Base-by-base conservation (phyloP, 2,888 invertebrate genomes). In the Orthosia incerta region DNA sequence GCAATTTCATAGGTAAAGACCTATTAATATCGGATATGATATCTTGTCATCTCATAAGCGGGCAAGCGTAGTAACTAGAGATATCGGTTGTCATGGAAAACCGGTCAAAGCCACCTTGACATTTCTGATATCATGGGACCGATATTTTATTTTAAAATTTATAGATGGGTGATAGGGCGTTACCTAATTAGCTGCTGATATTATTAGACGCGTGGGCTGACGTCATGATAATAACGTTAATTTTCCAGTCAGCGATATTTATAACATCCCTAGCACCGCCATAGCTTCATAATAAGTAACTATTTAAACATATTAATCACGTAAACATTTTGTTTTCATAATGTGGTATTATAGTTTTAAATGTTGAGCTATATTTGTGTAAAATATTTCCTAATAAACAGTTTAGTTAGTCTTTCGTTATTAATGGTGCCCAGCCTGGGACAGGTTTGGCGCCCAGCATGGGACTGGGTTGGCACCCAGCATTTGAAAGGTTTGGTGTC, bases 41-140 rank as follows among this genome's bases (percentile, higher is more conserved):
- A 66, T 26, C 55, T 23, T 69, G 23, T 63, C 69, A 61, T 60
- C 72, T 55, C 55, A 56, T 71, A 70, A 62, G 67, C 64, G 20
- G 45, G 50, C 66, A 62, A 70, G 79, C 65, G 67, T 59, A 55
- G 73, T 57, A 61, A 69, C 60, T 48, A 65, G 76, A 74, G 62
- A 79, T 65, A 26, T 65, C 55, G 51, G 89, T 89, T 75, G 84
- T 83, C 85, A 90, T 88, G 80, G 85, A 65, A 79, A 90, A 88
- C 48, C 82, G 88, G 85, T 89, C 89, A 87, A 82, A 88, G 90
- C 59, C 80, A 67, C 74, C 26, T 23, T 71, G 88, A 77, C 83
- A 83, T 88, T 85, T 86, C 56, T 74, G 79, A 83, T 64, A 76
- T 61, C 55, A 46, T 46, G 65, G 16, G 18, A 50, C 31, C 45